A percentile compares a stretch with the other conserved stretches of the same genome.
Evolutionary conservation across 2,797 vertebrate species (phyloP).

Genomic region (Pangasius krempfi): DNA sequence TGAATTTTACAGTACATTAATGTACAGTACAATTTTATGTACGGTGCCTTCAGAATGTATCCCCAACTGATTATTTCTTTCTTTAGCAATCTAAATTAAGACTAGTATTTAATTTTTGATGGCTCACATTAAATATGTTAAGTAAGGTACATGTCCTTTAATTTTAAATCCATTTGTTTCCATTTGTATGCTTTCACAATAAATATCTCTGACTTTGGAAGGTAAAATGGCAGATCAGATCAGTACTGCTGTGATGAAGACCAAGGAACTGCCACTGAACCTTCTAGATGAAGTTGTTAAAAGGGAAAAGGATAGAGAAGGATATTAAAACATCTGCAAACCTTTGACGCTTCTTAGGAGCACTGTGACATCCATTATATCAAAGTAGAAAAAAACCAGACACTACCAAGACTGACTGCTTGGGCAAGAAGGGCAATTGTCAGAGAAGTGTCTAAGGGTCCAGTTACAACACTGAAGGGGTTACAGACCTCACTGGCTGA

Average conservation of each 20-base stretch:
- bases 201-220: neutral
- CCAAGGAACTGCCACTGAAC: neutral
- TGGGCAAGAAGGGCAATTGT: neutral
- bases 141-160: neutral
- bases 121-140: neutral
- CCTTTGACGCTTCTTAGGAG: neutral
- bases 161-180: neutral
- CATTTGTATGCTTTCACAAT: neutral
- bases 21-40: neutral
- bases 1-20: neutral
- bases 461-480: neutral
- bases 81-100: neutral
- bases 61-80: neutral
- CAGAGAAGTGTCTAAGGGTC: neutral
- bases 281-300: neutral
- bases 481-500: neutral
- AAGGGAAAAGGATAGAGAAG: neutral
- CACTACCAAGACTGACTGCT: neutral
- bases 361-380: neutral
- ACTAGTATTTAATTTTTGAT: neutral
- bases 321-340: neutral
- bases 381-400: neutral
- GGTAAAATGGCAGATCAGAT: neutral
- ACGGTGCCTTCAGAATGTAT: neutral
- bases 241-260: neutral